A percentile compares a stretch with the other conserved stretches of the same genome.
Conservation (phyloP, 2,113 vertebrate species). For the Corythaixoides concolor region DNA sequence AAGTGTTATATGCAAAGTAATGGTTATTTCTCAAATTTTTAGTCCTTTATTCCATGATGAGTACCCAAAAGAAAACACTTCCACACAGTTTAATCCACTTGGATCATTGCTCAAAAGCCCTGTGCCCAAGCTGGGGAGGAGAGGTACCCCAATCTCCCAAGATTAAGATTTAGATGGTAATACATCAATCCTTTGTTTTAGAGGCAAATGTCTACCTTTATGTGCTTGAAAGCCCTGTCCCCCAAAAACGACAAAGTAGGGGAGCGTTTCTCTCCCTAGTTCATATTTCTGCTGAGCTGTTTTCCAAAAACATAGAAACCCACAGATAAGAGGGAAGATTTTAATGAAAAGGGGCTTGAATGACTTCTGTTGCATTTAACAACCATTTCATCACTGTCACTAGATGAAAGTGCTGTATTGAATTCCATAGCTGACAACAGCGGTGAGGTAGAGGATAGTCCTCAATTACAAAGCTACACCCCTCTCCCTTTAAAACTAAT, state of each 20-base stretch:
- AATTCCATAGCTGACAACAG: neutral
- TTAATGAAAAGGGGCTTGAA: conserved; percentile 27
- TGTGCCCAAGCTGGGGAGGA: neutral
- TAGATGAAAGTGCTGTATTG: neutral
- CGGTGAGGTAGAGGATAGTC: neutral
- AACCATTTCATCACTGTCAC: conserved; percentile 43
- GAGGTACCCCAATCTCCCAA: neutral
- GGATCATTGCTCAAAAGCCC: neutral
- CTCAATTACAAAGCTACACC: neutral
- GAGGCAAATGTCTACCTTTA: neutral
- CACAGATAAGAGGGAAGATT: conserved; percentile 23
- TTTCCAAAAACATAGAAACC: neutral
- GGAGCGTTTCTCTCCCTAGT: neutral
- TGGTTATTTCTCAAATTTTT: neutral
- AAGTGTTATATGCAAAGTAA: neutral
- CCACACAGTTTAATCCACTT: neutral
- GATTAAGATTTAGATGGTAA: neutral
- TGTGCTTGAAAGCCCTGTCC: neutral
- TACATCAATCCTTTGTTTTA: neutral
- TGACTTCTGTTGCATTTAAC: conserved; percentile 54
- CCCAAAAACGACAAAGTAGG: neutral
- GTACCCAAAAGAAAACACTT: neutral
- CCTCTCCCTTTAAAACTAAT: neutral
- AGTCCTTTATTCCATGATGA: neutral
- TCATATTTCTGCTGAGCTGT: neutral